These are phyloP conservation scores for Leptinotarsa rubiginosa DNA, from an alignment of 2,888 invertebrate species.

Conservation along the genomic window DNA sequence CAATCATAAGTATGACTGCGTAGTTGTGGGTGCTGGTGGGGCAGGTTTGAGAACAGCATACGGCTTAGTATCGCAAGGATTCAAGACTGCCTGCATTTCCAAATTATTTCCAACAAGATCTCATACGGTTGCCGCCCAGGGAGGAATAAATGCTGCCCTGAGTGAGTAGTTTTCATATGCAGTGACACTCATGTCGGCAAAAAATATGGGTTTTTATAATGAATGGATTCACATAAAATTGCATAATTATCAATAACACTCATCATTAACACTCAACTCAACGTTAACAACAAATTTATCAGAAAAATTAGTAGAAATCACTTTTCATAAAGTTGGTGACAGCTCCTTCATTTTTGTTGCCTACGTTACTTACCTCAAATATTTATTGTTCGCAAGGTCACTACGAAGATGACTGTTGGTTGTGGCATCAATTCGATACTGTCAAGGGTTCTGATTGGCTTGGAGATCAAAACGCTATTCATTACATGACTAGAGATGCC, in stretches of 20 bases:
- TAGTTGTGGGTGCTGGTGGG: conserved; percentile 83
- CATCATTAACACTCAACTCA: too few species aligned
- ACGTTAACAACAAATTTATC: too few species aligned
- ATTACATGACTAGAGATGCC: conserved; percentile 79
- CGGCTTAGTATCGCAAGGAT: conserved; percentile 78
- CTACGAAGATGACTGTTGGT: conserved; percentile 81
- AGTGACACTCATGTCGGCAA: not conserved
- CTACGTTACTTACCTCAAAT: not conserved
- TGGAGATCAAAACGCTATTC: conserved; percentile 81
- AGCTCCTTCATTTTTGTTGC: not conserved
- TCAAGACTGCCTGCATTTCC: conserved; percentile 79
- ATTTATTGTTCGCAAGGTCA: conserved; percentile 62
- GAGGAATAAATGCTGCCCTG: conserved; percentile 83
- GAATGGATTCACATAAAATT: too few species aligned
- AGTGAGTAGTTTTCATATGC: conserved; percentile 61
- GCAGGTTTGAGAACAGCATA: conserved; percentile 81
- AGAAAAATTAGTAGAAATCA: too few species aligned
- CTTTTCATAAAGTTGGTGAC: too few species aligned
- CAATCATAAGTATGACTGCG: conserved; percentile 77
- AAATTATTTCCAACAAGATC: conserved; percentile 83
- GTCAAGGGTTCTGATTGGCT: conserved; percentile 84
- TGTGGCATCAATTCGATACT: conserved; percentile 81
- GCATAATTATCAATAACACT: too few species aligned
- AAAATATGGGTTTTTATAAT: too few species aligned
- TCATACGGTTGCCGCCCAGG: conserved; percentile 84